Base-by-base conservation (phyloP, 2,113 vertebrate genomes). In the Tylochromis polylepis region DNA sequence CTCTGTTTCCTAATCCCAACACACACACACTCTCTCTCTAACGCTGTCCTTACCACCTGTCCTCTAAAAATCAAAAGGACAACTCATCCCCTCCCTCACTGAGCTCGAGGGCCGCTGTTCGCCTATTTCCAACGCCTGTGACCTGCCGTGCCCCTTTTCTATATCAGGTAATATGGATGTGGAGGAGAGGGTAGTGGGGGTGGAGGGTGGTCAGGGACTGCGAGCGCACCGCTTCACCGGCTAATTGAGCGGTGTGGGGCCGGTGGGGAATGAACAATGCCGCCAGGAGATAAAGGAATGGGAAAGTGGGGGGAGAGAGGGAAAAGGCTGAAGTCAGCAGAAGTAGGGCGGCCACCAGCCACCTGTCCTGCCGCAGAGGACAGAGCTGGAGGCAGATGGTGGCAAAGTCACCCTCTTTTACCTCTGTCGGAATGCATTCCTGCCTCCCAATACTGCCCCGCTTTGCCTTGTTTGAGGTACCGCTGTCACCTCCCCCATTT, bases 291-390 rank as follows among this genome's bases (percentile, higher is more conserved):
- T 92, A 93, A 90, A 92, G 86, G 87, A 92, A 91, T 43, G 85
- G 86, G 84, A 55, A 80, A 86, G 36, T 15, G 24, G 20, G n/a
- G 79, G 89, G 58, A 49, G 89, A 51, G 59, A 36, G 78, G 85
- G 85, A 94, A 94, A 93, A 91, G 93, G 94, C 92, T 95, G 93
- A 91, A 94, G 95, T 96, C 95, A 95, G 96, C 95, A 95, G 89
- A 95, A 95, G 93, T 91, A 93, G 95, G 92, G 49, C 92, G 90
- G 89, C 91, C 90, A 92, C 79, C 91, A 87, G 92, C 93, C 94
- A 94, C 92, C 91, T 96, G 94, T 92, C 93, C 91, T 83, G 90
- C 89, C 79, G 85, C 91, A 92, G 90, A 93, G 93, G 90, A 93
- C 90, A 59, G 90, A 83, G 91, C 89, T 93, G 88, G 84, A 93